phyloP scores from a whole-genome alignment of 1,140 invertebrate species.

The Bombus breviceps region DNA sequence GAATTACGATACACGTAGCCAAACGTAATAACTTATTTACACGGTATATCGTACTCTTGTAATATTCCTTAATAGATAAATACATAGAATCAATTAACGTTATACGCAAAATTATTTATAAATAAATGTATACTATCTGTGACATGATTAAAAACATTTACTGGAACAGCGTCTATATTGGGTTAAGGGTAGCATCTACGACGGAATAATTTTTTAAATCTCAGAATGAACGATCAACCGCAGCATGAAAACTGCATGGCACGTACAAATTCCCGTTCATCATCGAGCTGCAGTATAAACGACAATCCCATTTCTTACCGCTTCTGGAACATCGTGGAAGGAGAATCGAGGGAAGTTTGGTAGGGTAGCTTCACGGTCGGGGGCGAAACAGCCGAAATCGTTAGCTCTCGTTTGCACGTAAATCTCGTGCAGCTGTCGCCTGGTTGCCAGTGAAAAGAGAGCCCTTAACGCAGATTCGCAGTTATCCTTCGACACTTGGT shows the following conservation, averaged over 20 bases:
- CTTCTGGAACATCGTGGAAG: too few relatives aligned
- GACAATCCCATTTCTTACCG: background rate
- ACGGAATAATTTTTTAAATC: too few relatives aligned
- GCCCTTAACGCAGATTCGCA: background rate
- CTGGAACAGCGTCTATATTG: too few relatives aligned
- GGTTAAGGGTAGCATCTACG: too few relatives aligned
- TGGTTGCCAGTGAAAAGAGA: background rate
- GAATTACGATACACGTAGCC: background rate
- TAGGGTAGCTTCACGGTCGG: background rate
- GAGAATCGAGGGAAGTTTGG: background rate
- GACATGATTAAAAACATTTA: too few relatives aligned
- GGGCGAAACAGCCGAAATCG: constrained; percentile 28
- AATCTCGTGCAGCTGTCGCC: constrained; percentile 39
- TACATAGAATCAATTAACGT: background rate
- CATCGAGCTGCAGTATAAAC: background rate
- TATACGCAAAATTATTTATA: background rate
- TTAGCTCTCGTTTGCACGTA: constrained; percentile 38
- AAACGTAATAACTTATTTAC: background rate
- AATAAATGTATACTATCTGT: background rate
- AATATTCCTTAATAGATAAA: background rate
- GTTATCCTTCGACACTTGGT: constrained; percentile 27
- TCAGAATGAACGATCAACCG: background rate
- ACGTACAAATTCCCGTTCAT: background rate
- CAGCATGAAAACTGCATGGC: background rate
- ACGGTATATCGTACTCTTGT: background rate